Conservation (phyloP, 37 sponge, comb jelly and placozoan species). For the Spongilla lacustris region DNA sequence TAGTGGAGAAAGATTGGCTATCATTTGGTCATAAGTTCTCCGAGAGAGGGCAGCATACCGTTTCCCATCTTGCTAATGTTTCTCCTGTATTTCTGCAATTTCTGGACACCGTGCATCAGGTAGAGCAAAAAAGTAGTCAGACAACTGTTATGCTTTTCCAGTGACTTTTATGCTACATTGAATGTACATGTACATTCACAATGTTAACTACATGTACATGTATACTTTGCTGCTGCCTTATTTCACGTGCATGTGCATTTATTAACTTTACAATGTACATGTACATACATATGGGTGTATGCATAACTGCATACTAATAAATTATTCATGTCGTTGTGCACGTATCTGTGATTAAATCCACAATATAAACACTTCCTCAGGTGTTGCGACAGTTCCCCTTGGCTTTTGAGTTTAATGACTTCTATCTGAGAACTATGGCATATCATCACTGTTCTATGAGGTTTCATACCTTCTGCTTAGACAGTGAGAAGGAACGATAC, state of each 20-base stretch:
- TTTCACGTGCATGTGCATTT: too few species aligned
- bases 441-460: constrained; percentile 91
- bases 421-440: constrained; percentile 84
- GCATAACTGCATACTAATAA: neutral
- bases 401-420: constrained; percentile 95
- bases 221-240: too few species aligned
- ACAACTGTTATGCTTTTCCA: neutral
- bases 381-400: constrained; percentile 86
- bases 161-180: neutral
- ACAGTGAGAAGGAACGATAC: constrained; percentile 92
- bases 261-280: too few species aligned
- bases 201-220: neutral
- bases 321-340: neutral
- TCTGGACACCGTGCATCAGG: constrained; percentile 92
- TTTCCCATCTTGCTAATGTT: constrained; percentile 22
- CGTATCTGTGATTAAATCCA: neutral
- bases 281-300: too few species aligned
- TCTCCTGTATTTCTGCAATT: constrained; percentile 93
- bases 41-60: constrained; percentile 61
- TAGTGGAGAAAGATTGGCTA: constrained; percentile 97
- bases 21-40: constrained; percentile 94
- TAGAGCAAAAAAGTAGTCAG: constrained; percentile 19
- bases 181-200: neutral
- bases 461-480: constrained; percentile 85
- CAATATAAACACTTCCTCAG: constrained; percentile 18